These are phyloP conservation scores for Meandrusa payeni DNA, from an alignment of 2,888 invertebrate species.

Conservation along the genomic window DNA sequence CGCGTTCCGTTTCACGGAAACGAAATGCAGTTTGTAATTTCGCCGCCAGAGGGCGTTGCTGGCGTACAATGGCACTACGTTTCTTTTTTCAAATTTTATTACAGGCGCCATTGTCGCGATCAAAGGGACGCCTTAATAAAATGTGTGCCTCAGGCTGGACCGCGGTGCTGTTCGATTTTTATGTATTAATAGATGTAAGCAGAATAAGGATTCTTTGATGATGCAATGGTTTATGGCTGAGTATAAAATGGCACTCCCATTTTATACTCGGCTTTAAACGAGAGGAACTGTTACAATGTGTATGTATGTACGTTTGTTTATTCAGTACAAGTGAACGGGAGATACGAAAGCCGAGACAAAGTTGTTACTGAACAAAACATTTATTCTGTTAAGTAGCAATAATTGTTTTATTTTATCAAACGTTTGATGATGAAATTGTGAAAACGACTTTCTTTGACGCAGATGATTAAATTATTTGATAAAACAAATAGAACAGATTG, in stretches of 20 bases:
- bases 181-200: constrained; percentile 32
- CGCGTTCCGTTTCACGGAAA: constrained; percentile 38
- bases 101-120: constrained; percentile 41
- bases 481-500: too few relatives aligned
- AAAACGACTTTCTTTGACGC: too few relatives aligned
- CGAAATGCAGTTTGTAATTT: constrained; percentile 45
- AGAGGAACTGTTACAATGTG: not conserved
- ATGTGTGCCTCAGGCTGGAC: constrained; percentile 33
- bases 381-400: too few relatives aligned
- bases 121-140: constrained; percentile 46
- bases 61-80: constrained; percentile 53
- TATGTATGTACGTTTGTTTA: constrained; percentile 11
- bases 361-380: too few relatives aligned
- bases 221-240: constrained; percentile 19
- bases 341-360: too few relatives aligned
- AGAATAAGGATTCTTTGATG: constrained; percentile 28
- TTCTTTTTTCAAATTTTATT: constrained; percentile 46
- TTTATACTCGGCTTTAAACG: constrained; percentile 28
- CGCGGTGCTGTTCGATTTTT: constrained; percentile 34
- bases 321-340: too few relatives aligned
- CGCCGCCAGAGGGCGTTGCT: constrained; percentile 37
- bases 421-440: too few relatives aligned
- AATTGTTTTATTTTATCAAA: too few relatives aligned
- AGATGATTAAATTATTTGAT: too few relatives aligned
- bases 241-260: constrained; percentile 37